phyloP scores from a whole-genome alignment of 2,888 invertebrate species.

The Melangyna quadrimaculata region DNA sequence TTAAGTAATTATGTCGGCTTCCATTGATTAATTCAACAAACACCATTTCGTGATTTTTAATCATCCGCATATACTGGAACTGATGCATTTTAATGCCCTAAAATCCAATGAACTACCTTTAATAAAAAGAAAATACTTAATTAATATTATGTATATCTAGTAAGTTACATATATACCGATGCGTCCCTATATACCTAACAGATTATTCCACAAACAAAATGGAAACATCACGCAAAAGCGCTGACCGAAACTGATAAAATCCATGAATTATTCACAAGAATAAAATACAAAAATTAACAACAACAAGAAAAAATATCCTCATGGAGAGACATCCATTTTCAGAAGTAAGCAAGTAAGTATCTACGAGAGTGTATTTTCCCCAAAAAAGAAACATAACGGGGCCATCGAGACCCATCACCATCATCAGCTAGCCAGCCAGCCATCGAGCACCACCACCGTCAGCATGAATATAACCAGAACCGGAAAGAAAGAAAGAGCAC shows the following conservation, averaged over 20 bases:
- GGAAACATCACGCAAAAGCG: slow-evolving; percentile 55
- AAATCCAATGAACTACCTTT: background rate
- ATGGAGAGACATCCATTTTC: slow-evolving; percentile 10
- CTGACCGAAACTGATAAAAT: background rate
- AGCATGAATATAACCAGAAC: background rate
- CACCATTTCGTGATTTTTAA: background rate
- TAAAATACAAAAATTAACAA: background rate
- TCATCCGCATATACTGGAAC: background rate
- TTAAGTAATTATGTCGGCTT: background rate
- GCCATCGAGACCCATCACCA: background rate
- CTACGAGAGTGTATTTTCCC: slow-evolving; percentile 3
- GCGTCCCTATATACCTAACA: too few relatives aligned
- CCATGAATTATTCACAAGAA: slow-evolving; percentile 58
- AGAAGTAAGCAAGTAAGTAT: background rate
- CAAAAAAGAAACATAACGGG: background rate
- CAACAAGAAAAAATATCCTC: background rate
- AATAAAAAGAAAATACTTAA: slow-evolving; percentile 46
- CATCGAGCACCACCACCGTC: background rate
- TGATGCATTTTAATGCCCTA: background rate
- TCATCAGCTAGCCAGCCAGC: too few relatives aligned
- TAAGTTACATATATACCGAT: background rate
- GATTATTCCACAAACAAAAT: slow-evolving; percentile 17
- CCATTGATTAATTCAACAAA: background rate
- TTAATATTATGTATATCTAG: slow-evolving; percentile 16
- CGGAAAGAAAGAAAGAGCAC: slow-evolving; percentile 10